Conservation (phyloP, 2,888 invertebrate species). For the Calliopum simillimum region DNA sequence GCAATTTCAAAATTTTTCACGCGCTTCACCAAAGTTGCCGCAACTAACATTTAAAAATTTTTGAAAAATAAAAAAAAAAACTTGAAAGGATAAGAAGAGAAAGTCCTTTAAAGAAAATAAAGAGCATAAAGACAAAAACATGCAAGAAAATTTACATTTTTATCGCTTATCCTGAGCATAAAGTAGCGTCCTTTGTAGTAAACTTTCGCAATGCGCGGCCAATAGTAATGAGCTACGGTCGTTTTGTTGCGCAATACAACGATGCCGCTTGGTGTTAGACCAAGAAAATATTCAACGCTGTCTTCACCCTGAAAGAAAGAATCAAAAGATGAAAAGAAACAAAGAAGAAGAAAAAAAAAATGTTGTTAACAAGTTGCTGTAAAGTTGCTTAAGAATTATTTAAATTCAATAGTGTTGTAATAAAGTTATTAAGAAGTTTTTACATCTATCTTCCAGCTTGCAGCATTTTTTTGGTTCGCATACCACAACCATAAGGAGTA, state of each 20-base stretch:
- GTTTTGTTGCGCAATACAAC: conserved; percentile 94
- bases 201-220: conserved; percentile 97
- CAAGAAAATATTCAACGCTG: conserved; percentile 95
- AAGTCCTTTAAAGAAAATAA: neutral
- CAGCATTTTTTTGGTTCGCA: neutral
- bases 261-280: conserved; percentile 94
- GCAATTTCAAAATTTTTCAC: neutral
- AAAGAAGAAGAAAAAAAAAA: conserved; percentile 34
- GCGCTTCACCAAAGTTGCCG: neutral
- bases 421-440: conserved; percentile 54
- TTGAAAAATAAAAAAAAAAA: conserved; percentile 18
- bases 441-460: conserved; percentile 14
- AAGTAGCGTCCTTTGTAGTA: conserved; percentile 97
- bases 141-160: conserved; percentile 80
- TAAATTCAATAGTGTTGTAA: conserved; percentile 47
- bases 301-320: conserved; percentile 88
- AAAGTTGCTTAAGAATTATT: conserved; percentile 40
- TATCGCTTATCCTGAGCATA: conserved; percentile 95
- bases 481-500: neutral
- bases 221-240: conserved; percentile 97
- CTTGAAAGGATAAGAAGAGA: conserved; percentile 23
- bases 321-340: no score
- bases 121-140: conserved; percentile 42
- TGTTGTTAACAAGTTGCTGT: conserved; percentile 30
- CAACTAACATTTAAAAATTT: neutral